Base-by-base conservation (phyloP, 2,113 vertebrate species). In the Todiramphus saurophagus region DNA sequence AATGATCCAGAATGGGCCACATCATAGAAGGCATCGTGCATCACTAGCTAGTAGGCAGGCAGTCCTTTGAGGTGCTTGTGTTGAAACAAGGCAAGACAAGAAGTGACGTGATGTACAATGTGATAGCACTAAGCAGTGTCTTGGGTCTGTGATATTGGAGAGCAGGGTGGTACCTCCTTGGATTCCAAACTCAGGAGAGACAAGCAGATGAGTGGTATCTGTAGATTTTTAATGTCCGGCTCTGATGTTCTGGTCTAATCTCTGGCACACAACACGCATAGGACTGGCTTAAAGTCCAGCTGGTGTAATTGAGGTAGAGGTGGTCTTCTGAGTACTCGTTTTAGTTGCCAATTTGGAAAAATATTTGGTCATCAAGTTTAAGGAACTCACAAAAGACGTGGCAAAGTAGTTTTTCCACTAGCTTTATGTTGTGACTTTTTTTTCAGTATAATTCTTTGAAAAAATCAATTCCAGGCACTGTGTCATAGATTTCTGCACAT, bases 371-470 rank as follows among this genome's bases (percentile, higher is more conserved):
- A 5, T 51, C 35, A 60, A 23, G 23, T 48, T 72, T 46, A 89
- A 80, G 87, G 95, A 97, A 97, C 72, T 95, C 94, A 87, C 11
- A 51, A 89, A 95, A 75, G 17, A 70, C 0, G 4, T 79, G 69
- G 56, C 92, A 85, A 91, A 95, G 44, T 58, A 53, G 41, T 50
- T 87, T 58, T 89, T 13, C 51, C 23, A 5, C 31, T 66, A 37
- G 64, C 31, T 87, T 90, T 76, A 58, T 75, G 50, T 41, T 39
- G 50, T 79, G 80, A 64, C 18, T 30, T 72, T 62, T 74, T 44
- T 48, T 64, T 7, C 43, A 31, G 60, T 28, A 10, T 21, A 44
- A 25, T 50, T 78, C 31, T 50, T 76, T 18, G 16, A 43, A 51
- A 58, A 74, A 77, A 31, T 37, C 51, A 18, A 1, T 37, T 59